Evolutionary conservation across 2,113 vertebrate genomes (phyloP).

Genomic region (Xyliphius kryptos): DNA sequence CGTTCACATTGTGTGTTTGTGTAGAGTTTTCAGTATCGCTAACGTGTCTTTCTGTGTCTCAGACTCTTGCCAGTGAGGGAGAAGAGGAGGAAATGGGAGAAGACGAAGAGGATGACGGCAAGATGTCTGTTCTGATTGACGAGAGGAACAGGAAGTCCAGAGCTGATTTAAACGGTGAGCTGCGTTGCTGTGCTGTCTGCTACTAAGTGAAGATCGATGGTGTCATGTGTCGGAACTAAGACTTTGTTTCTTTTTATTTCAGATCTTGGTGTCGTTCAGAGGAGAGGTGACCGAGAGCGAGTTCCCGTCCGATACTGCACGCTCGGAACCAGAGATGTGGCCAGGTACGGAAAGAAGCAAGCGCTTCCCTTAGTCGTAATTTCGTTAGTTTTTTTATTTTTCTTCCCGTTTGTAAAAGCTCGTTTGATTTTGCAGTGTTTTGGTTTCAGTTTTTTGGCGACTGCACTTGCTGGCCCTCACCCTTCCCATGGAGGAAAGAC

Average conservation of each 20-base stretch:
- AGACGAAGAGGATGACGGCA: slow-evolving; percentile 83
- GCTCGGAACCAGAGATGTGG: slow-evolving; percentile 79
- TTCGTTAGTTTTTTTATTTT: too few relatives aligned
- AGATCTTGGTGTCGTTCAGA: slow-evolving; percentile 63
- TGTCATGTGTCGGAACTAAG: too few relatives aligned
- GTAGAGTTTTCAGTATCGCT: neutral
- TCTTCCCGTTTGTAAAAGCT: too few relatives aligned
- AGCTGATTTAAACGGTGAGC: slow-evolving; percentile 56
- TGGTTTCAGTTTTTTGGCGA: too few relatives aligned
- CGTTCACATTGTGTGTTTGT: slow-evolving; percentile 34
- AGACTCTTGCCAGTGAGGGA: slow-evolving; percentile 86
- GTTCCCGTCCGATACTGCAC: slow-evolving; percentile 81
- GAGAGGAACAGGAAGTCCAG: slow-evolving; percentile 71
- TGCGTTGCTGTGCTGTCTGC: too few relatives aligned
- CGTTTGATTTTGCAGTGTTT: too few relatives aligned
- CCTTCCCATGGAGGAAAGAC: too few relatives aligned
- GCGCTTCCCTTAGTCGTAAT: too few relatives aligned
- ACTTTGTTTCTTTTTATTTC: too few relatives aligned
- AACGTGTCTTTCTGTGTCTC: slow-evolving; percentile 12
- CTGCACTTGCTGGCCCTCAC: too few relatives aligned
- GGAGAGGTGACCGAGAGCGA: slow-evolving; percentile 62
- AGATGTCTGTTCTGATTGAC: slow-evolving; percentile 59
- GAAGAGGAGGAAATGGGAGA: slow-evolving; percentile 82
- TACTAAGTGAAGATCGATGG: too few relatives aligned
- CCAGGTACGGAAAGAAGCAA: slow-evolving; percentile 72